Percentiles rank a stretch among this genome's conserved stretches.
These are phyloP conservation scores for Sphinx pinastri DNA, from an alignment of 2,888 invertebrate species.

Conservation along the genomic window DNA sequence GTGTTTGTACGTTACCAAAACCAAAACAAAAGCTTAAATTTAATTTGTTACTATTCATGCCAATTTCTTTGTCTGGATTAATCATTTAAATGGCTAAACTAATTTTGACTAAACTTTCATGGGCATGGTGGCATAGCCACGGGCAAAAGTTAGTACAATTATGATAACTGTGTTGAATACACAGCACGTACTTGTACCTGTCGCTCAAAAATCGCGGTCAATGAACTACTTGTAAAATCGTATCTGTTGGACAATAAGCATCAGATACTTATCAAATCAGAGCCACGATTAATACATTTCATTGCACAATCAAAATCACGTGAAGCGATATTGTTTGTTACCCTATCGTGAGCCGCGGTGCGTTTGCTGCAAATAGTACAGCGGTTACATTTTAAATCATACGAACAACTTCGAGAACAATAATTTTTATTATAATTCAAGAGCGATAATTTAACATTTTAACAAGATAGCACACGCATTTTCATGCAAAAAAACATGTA, in stretches of 20 bases:
- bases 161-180: too few species aligned
- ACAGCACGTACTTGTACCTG: slow-evolving; percentile 29
- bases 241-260: slow-evolving; percentile 40
- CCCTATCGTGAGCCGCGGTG: slow-evolving; percentile 24
- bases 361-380: slow-evolving; percentile 25
- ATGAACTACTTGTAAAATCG: slow-evolving; percentile 44
- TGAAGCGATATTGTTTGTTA: slow-evolving; percentile 28
- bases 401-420: background rate
- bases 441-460: background rate
- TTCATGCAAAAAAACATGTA: background rate
- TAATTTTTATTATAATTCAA: background rate
- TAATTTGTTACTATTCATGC: too few species aligned
- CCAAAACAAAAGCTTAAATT: too few species aligned
- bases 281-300: slow-evolving; percentile 31
- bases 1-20: too few species aligned
- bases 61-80: background rate
- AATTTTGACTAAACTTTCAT: too few species aligned
- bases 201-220: slow-evolving; percentile 50
- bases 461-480: background rate
- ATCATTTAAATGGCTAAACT: background rate
- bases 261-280: slow-evolving; percentile 37
- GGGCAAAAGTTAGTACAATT: too few species aligned
- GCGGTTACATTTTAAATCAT: slow-evolving; percentile 2
- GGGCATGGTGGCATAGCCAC: too few species aligned
- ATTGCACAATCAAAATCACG: slow-evolving; percentile 40